Base-by-base conservation (phyloP, 2,888 invertebrate genomes). In the Monochamus alternatus region DNA sequence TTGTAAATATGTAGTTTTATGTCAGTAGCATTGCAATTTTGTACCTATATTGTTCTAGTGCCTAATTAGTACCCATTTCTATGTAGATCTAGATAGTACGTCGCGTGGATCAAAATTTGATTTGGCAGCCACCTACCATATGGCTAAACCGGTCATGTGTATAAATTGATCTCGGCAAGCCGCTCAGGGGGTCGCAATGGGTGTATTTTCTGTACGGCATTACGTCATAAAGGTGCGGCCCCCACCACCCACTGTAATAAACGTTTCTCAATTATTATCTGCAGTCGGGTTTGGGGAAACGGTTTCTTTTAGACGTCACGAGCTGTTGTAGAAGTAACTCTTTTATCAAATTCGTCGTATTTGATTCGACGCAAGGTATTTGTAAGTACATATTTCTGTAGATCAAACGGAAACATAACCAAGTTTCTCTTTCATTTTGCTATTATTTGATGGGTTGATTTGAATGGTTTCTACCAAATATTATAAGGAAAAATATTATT, bases 141-240 rank as follows among this genome's bases (percentile, higher is more conserved):
- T 30, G 59, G 59, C 68, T 59, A 68, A 68, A 58, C 68, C 68
- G 68, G 68, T 12, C 32, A 68, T 59, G 68, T 14, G 58, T 59
- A 22, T 12, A 14, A n/a, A 31, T 30, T 32, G 52, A 65, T 65
- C 52, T 67, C 38, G 5, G 68, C 66, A 69, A 55, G 64, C 60
- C 55, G 63, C 63, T 22, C 73, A 78, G 78, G 80, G 78, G 80
- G 78, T 81, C 81, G 78, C 76, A 79, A 77, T 78, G 77, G 80
- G 80, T 80, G 79, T 79, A 79, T 80, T 64, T 81, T 81, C 52
- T 66, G 72, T 73, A 65, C 60, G 75, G 4, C n/a, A 75, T 81
- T 81, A 70, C 81, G 77, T 81, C 81, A 81, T 68, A 73, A 75
- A 81, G 81, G 81, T 81, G 81, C 80, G 81, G 81, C 70, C 76